Evolutionary conservation across 1,140 invertebrate genomes (phyloP), one percentile per base, ranked within the genome.

Genomic region (Listronotus oregonensis): DNA sequence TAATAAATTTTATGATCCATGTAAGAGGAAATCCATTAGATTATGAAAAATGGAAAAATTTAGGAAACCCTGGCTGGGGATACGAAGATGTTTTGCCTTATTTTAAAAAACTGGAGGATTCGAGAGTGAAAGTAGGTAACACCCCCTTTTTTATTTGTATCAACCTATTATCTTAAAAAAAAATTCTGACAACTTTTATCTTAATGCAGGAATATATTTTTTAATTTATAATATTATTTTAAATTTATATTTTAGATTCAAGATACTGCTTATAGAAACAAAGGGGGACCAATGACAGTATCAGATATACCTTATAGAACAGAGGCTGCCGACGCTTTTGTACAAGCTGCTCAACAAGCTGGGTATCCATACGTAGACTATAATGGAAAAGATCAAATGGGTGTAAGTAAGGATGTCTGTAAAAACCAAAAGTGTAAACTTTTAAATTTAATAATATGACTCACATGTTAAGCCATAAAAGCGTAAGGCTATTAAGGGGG

Each of bases 1-100:
- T 90, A 8, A 85, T 95, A 27, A 95, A 96, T 75, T 93, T 89
- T 60, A 94, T 96, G 92, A 88, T 94, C n/a, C 94, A 95, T 82
- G 89, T n/a, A n/a, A n/a, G n/a, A n/a, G n/a, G n/a, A n/a, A n/a
- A n/a, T n/a, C n/a, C n/a, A n/a, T n/a, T n/a, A n/a, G n/a, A n/a
- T n/a, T n/a, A n/a, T n/a, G n/a, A n/a, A n/a, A n/a, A n/a, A n/a
- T n/a, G n/a, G n/a, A n/a, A n/a, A n/a, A n/a, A n/a, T n/a, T n/a
- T n/a, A n/a, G n/a, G n/a, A n/a, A n/a, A n/a, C n/a, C n/a, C n/a
- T n/a, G n/a, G n/a, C n/a, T n/a, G n/a, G n/a, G n/a, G n/a, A n/a
- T n/a, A n/a, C n/a, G n/a, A n/a, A n/a, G 88, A 92, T 54, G 85
- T 93, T 0, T 77, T 94, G 1, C 88, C 88, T 0, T 95, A 93